Conservation (phyloP, 1,140 invertebrate genomes). For the Zaprionus vittiger region DNA sequence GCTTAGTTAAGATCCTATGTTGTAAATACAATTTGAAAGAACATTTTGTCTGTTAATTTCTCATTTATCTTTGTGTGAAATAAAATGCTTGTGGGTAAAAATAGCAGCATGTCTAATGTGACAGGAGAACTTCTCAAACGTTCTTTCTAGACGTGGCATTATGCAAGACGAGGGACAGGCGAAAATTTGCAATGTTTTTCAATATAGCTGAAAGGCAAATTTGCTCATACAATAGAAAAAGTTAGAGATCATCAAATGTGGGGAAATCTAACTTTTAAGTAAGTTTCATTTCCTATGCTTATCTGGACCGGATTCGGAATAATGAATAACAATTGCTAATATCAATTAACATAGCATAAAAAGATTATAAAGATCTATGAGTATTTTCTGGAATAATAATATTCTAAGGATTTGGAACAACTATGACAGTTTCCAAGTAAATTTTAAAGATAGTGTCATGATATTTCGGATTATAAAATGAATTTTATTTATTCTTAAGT, state of each 20-base stretch:
- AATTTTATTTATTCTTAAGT: no score
- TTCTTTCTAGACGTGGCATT: constrained; percentile 14
- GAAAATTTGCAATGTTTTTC: background rate
- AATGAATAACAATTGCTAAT: no score
- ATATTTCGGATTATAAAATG: no score
- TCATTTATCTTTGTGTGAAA: background rate
- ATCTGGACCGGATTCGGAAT: no score
- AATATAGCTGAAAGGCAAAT: background rate
- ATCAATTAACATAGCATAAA: no score
- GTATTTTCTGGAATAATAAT: no score
- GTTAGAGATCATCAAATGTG: background rate
- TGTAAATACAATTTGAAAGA: constrained; percentile 1
- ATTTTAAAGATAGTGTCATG: no score
- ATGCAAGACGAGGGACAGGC: constrained; percentile 19
- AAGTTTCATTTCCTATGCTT: no score
- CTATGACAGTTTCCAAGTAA: no score
- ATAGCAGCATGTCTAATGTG: constrained; percentile 45
- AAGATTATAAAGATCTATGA: no score
- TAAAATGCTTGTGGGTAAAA: constrained; percentile 35
- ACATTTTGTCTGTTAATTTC: background rate
- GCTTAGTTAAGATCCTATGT: background rate
- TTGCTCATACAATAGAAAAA: background rate
- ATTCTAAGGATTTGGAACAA: no score
- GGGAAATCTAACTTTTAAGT: background rate
- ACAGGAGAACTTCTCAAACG: constrained; percentile 16